Conservation (phyloP, 2,888 invertebrate species). For the Lepidochitona cinerea region DNA sequence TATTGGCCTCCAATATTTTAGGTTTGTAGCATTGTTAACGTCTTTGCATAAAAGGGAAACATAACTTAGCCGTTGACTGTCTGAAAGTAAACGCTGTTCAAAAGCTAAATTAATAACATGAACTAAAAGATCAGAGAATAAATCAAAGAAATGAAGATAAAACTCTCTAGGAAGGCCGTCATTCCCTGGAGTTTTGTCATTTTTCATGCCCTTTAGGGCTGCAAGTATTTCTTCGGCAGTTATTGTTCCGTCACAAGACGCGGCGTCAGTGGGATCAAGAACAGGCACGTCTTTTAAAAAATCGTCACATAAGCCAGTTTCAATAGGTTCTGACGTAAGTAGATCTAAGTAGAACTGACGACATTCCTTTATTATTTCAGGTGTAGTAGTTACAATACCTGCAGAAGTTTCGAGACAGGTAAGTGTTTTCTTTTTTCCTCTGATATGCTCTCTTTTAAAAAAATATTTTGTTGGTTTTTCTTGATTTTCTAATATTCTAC, state of each 20-base stretch:
- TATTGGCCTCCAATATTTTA: slow-evolving; percentile 40
- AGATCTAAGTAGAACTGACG: slow-evolving; percentile 6
- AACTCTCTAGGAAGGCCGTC: slow-evolving; percentile 38
- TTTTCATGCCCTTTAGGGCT: slow-evolving; percentile 24
- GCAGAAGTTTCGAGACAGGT: not conserved
- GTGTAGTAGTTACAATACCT: not conserved
- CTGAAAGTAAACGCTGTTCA: slow-evolving; percentile 15
- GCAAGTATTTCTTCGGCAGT: not conserved
- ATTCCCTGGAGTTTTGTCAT: slow-evolving; percentile 33
- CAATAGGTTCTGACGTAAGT: slow-evolving; percentile 6
- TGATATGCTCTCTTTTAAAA: not conserved
- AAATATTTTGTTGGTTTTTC: not conserved
- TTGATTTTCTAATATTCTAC: not conserved
- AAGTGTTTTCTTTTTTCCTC: not conserved
- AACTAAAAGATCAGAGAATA: slow-evolving; percentile 19
- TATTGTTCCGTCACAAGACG: slow-evolving; percentile 18
- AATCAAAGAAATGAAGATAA: slow-evolving; percentile 23
- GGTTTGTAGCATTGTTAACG: slow-evolving; percentile 11
- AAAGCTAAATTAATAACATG: slow-evolving; percentile 16
- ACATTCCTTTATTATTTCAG: slow-evolving; percentile 6
- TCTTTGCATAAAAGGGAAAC: slow-evolving; percentile 39
- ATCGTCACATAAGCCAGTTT: not conserved
- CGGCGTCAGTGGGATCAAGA: not conserved
- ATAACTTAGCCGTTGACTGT: slow-evolving; percentile 16
- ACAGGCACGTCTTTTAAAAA: slow-evolving; percentile 15